These are phyloP conservation scores for Neogobius melanostomus DNA, from an alignment of 2,113 vertebrate species.

Conservation along the genomic window DNA sequence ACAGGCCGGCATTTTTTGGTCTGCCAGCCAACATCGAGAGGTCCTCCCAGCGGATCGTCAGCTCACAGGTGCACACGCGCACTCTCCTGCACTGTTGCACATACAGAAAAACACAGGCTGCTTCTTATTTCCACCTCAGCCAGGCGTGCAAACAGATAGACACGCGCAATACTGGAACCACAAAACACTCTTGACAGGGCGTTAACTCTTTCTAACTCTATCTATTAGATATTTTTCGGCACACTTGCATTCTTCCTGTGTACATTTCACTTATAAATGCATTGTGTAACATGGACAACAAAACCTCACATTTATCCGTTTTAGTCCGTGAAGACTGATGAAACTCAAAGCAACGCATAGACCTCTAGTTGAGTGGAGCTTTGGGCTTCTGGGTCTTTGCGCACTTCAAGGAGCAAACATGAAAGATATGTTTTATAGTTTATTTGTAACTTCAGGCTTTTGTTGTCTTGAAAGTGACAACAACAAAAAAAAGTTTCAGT, in stretches of 20 bases:
- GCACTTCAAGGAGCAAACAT: not conserved
- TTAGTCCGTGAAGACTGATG: constrained; percentile 42
- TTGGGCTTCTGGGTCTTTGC: not conserved
- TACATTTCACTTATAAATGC: not conserved
- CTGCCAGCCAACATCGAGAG: constrained; percentile 93
- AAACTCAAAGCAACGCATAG: constrained; percentile 32
- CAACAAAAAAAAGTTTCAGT: not conserved
- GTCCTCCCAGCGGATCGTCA: constrained; percentile 91
- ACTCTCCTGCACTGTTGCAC: constrained; percentile 2
- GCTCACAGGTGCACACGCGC: constrained; percentile 82
- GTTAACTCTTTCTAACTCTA: no score
- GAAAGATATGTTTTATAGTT: no score
- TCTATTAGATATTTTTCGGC: no score
- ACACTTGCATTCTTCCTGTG: not conserved
- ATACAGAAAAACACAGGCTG: constrained; percentile 4
- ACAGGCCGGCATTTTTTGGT: constrained; percentile 93
- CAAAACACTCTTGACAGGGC: no score
- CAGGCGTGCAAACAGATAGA: not conserved
- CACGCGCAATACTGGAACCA: no score
- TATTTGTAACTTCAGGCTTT: not conserved
- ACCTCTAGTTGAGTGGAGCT: constrained; percentile 13
- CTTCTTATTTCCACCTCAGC: not conserved
- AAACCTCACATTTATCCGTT: not conserved
- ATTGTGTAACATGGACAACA: not conserved
- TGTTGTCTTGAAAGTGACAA: not conserved